A percentile compares a stretch with the other conserved stretches of the same genome.
These are phyloP conservation scores for Coremacera marginata DNA, from an alignment of 2,888 invertebrate species.

Conservation along the genomic window DNA sequence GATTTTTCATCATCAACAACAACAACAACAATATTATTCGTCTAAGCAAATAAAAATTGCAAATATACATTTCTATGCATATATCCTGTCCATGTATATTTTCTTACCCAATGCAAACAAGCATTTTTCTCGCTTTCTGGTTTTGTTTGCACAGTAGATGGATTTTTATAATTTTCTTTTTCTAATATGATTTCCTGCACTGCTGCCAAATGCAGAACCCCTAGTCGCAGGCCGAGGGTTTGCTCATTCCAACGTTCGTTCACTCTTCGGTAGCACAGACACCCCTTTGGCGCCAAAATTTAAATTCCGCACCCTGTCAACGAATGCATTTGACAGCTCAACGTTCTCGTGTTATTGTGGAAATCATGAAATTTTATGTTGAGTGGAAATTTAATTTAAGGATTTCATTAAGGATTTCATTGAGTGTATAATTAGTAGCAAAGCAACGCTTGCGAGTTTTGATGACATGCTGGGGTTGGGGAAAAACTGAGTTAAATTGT, in stretches of 20 bases:
- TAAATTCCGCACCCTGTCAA: not conserved
- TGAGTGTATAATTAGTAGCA: slow-evolving; percentile 18
- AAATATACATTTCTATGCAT: not conserved
- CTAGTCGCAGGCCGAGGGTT: not conserved
- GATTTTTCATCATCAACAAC: slow-evolving; percentile 2
- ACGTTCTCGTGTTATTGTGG: not conserved
- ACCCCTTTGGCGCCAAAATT: not conserved
- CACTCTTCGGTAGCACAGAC: not conserved
- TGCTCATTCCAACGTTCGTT: not conserved
- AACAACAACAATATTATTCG: not conserved
- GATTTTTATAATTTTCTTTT: slow-evolving; percentile 41
- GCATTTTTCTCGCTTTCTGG: slow-evolving; percentile 30
- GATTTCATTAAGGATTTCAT: slow-evolving; percentile 17
- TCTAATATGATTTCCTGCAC: slow-evolving; percentile 42
- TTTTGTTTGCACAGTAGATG: slow-evolving; percentile 43
- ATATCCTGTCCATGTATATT: not conserved
- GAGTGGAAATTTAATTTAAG: not conserved
- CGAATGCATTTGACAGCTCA: slow-evolving; percentile 27
- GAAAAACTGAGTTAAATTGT: too few species aligned
- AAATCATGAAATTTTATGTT: slow-evolving; percentile 10
- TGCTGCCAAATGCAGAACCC: slow-evolving; percentile 11
- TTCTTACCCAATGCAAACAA: not conserved
- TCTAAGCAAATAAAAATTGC: not conserved
- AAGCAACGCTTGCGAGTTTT: too few species aligned
- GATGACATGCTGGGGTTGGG: too few species aligned